These are phyloP conservation scores for Puma concolor DNA, from an alignment of 2,113 vertebrate species.

Conservation along the genomic window DNA sequence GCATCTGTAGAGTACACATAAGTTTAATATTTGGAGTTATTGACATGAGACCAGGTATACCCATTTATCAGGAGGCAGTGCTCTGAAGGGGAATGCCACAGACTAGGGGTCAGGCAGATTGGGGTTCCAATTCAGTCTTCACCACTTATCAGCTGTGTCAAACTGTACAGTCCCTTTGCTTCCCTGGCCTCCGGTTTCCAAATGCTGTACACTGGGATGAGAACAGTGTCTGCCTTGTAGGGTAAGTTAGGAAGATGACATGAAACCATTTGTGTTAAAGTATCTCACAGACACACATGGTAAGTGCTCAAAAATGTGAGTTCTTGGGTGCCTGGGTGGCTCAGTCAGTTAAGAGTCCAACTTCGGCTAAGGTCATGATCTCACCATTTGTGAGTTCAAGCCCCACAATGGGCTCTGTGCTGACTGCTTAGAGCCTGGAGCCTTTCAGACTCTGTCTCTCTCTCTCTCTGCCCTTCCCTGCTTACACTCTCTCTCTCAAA, in stretches of 20 bases:
- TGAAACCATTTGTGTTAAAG: not conserved
- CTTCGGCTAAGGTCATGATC: too few relatives aligned
- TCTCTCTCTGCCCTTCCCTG: too few relatives aligned
- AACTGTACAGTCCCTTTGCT: not conserved
- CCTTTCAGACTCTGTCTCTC: too few relatives aligned
- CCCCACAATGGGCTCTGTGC: too few relatives aligned
- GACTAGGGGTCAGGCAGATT: rapidly evolving
- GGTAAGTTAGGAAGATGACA: not conserved
- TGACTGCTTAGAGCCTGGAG: too few relatives aligned
- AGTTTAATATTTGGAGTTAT: not conserved
- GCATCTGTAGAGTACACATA: not conserved
- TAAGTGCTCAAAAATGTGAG: not conserved
- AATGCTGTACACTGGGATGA: not conserved
- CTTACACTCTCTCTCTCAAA: too few relatives aligned
- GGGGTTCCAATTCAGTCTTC: not conserved
- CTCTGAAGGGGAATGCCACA: not conserved
- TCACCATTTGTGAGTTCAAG: too few relatives aligned
- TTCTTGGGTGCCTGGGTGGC: too few relatives aligned
- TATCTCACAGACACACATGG: not conserved
- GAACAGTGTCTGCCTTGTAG: not conserved
- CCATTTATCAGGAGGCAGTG: not conserved
- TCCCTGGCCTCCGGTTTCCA: not conserved
- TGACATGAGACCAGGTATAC: not conserved
- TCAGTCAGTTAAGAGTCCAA: too few relatives aligned
- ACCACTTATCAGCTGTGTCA: not conserved